Evolutionary conservation across 2,797 vertebrate species (phyloP).

Genomic region (Peromyscus attwateri): DNA sequence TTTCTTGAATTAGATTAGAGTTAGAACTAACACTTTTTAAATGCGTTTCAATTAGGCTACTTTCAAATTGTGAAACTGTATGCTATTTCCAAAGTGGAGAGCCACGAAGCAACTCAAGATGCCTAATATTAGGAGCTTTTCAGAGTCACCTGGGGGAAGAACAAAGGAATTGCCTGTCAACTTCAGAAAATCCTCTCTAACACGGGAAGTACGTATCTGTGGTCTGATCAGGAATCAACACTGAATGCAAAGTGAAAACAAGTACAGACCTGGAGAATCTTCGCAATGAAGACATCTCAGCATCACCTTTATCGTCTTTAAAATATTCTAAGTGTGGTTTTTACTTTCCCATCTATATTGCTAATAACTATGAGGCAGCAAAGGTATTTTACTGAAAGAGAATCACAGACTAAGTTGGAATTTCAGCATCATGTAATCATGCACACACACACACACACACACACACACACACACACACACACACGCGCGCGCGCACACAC

Average conservation of each 20-base stretch:
- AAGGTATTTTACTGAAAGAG: conserved; percentile 4
- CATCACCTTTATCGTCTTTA: conserved; percentile 31
- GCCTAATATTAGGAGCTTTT: neutral
- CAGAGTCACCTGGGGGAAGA: neutral
- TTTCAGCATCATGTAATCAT: neutral
- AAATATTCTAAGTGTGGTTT: neutral
- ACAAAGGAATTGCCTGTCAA: neutral
- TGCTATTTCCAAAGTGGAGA: neutral
- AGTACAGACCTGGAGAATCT: neutral
- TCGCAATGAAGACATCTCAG: neutral
- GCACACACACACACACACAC: neutral
- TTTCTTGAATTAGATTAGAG: neutral
- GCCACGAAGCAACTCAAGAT: neutral
- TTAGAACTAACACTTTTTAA: neutral
- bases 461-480: neutral
- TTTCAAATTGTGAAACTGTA: conserved; percentile 19
- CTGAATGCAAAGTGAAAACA: neutral
- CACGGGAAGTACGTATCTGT: neutral
- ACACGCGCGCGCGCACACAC: neutral
- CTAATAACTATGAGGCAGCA: neutral
- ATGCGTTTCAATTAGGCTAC: neutral
- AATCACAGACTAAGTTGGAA: neutral
- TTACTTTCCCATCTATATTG: neutral
- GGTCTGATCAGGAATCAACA: neutral
- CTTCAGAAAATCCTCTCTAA: neutral